Percentiles rank a stretch among this genome's conserved stretches.
These are phyloP conservation scores for Danaus chrysippus DNA, from an alignment of 2,888 invertebrate genomes.

Conservation along the genomic window DNA sequence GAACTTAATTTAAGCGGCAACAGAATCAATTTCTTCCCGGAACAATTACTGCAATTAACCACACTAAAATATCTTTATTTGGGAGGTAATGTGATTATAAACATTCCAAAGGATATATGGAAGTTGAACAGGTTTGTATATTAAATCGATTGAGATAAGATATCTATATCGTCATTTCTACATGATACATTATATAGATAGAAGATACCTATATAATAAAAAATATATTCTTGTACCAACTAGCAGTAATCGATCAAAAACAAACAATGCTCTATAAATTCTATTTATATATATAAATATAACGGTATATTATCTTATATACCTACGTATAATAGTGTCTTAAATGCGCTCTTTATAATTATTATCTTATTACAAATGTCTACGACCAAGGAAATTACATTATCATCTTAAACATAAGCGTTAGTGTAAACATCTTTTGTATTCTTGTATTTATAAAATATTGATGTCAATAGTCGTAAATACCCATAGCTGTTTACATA, in stretches of 20 bases:
- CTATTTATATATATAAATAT: too few species aligned
- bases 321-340: background rate
- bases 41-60: slow-evolving; percentile 88
- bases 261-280: too few species aligned
- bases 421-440: slow-evolving; percentile 14
- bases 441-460: slow-evolving; percentile 3
- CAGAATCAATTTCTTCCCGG: slow-evolving; percentile 88
- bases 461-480: background rate
- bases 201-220: too few species aligned
- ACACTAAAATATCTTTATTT: slow-evolving; percentile 91
- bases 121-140: slow-evolving; percentile 62
- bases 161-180: background rate
- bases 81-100: slow-evolving; percentile 91
- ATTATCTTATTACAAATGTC: background rate
- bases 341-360: background rate
- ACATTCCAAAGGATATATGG: slow-evolving; percentile 89
- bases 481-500: background rate
- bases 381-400: slow-evolving; percentile 6
- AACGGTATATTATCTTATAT: background rate
- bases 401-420: slow-evolving; percentile 7
- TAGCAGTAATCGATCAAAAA: too few species aligned
- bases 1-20: slow-evolving; percentile 98
- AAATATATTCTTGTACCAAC: too few species aligned
- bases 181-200: too few species aligned
- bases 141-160: background rate